Evolutionary conservation across 1,140 invertebrate genomes (phyloP).

Genomic region (Apis dorsata): DNA sequence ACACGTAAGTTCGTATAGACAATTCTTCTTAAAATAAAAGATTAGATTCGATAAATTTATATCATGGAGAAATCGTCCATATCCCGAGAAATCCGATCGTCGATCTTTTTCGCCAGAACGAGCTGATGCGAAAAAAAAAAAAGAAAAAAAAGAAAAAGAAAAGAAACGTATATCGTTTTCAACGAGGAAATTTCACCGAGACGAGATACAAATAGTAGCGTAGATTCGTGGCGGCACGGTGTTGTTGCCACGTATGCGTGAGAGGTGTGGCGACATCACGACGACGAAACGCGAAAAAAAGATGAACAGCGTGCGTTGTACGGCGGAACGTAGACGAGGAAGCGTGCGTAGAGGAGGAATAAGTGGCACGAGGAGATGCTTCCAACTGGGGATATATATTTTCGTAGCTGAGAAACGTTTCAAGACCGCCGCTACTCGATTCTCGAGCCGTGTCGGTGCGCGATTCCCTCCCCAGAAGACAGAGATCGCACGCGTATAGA

Average conservation of each 20-base stretch:
- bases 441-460: neutral
- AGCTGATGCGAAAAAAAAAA: too few species aligned
- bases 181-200: neutral
- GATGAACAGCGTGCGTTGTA: too few species aligned
- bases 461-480: neutral
- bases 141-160: too few species aligned
- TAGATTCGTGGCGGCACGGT: neutral
- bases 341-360: slow-evolving; percentile 42
- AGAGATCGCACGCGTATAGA: neutral
- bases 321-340: neutral
- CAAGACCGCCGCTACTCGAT: slow-evolving; percentile 31
- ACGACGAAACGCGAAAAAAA: too few species aligned
- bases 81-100: neutral
- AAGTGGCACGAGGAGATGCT: slow-evolving; percentile 37
- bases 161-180: neutral
- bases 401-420: slow-evolving; percentile 68
- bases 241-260: neutral
- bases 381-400: slow-evolving; percentile 65
- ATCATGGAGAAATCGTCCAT: neutral
- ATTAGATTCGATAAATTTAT: neutral
- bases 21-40: neutral
- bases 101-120: neutral
- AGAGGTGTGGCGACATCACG: too few species aligned
- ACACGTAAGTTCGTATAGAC: neutral
- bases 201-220: neutral